phyloP scores from a whole-genome alignment of 2,888 invertebrate genomes.

The Drosophila dives region DNA sequence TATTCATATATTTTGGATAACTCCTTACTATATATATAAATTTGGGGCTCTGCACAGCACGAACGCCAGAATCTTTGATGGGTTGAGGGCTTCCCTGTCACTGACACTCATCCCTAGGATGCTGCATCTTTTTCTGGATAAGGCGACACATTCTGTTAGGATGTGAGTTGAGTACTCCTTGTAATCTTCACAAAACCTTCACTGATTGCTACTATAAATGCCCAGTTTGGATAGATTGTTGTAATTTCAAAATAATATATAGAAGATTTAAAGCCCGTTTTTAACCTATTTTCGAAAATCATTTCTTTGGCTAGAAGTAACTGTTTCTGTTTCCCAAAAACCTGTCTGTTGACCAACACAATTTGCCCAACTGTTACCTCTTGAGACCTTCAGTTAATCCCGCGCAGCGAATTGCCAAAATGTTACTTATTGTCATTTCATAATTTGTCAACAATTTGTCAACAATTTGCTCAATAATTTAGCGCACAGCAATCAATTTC shows the following conservation, averaged over 20 bases:
- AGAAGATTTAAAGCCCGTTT: background rate
- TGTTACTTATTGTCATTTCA: conserved; percentile 30
- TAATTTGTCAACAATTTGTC: conserved; percentile 42
- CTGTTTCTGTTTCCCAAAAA: background rate
- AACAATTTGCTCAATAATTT: conserved; percentile 27
- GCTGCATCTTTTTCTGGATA: too few species aligned
- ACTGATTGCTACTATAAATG: background rate
- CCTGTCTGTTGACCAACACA: conserved; percentile 11
- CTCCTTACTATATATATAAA: too few species aligned
- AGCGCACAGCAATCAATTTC: conserved; percentile 31
- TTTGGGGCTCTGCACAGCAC: background rate
- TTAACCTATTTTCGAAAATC: background rate
- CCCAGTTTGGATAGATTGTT: too few species aligned
- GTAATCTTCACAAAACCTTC: background rate
- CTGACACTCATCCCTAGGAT: too few species aligned
- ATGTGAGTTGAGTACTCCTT: background rate
- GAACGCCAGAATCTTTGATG: background rate
- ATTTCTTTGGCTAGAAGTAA: background rate
- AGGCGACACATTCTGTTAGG: background rate
- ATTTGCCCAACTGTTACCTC: conserved; percentile 6
- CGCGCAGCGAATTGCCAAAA: conserved; percentile 39
- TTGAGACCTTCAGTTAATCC: conserved; percentile 65
- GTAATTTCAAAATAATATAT: background rate
- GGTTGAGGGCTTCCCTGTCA: too few species aligned
- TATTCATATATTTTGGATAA: too few species aligned